Base-by-base conservation (phyloP, 2,888 invertebrate genomes). In the Mythimna ferrago region DNA sequence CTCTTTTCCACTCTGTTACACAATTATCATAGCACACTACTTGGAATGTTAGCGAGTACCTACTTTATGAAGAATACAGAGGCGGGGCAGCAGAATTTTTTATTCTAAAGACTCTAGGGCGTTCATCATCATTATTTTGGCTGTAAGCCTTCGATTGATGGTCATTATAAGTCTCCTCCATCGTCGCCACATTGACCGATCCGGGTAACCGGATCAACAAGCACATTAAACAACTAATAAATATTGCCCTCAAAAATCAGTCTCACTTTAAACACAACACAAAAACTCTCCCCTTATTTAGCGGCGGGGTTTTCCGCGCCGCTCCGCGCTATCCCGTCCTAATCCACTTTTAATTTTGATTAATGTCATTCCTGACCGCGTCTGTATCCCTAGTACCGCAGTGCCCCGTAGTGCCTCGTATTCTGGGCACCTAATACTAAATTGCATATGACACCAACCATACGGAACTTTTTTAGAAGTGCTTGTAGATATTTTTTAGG, bases 301-400 rank as follows among this genome's bases (percentile, higher is more conserved):
- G 56, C 63, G 78, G 68, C 68, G 83, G 84, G 84, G 85, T n/a
- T 58, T 73, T 62, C 86, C 89, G 86, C 85, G 86, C 85, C 84
- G 83, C 84, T 87, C 84, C 81, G 81, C 85, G 85, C 78, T 77
- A 58, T 58, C 75, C 73, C 69, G 72, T 85, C 89, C 91, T 94
- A 95, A 95, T 95, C 93, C 93, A 92, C 92, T 94, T 95, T 95
- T 95, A 95, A 95, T 95, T 95, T 95, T 95, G 95, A 95, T 95
- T 94, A 95, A 95, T 95, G 94, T 88, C 82, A 86, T 87, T 90
- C 87, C 86, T 81, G 82, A 84, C 78, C 84, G 80, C 82, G 83
- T 75, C 82, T 83, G 80, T 73, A 48, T 66, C 57, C 62, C 62
- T 32, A 53, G 68, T 51, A 60, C 60, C 60, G 70, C 32, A 69